Evolutionary conservation across 2,797 vertebrate species (phyloP).

Genomic region (Pseudochirops corinnae): DNA sequence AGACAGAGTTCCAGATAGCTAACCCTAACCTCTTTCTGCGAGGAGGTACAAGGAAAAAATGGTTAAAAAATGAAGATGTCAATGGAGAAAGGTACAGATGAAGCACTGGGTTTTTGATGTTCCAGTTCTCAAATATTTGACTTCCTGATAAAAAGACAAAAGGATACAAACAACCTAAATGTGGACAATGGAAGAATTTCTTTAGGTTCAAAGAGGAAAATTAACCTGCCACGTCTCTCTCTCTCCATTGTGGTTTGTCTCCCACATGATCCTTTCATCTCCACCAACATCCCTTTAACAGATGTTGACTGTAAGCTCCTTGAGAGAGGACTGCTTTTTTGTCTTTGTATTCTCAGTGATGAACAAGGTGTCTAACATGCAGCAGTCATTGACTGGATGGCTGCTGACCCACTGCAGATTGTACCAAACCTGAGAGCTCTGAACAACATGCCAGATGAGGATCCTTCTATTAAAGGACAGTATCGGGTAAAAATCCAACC

Average conservation of each 20-base stretch:
- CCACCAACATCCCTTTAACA: background rate
- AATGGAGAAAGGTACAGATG: background rate
- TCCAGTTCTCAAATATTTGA: background rate
- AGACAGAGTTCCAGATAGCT: background rate
- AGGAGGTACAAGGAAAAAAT: background rate
- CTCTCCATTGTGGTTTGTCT: background rate
- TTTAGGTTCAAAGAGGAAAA: background rate
- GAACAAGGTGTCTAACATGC: background rate
- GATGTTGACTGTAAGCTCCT: background rate
- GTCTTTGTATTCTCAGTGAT: background rate
- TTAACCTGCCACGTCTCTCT: background rate
- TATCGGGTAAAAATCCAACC: background rate
- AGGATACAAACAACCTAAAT: background rate
- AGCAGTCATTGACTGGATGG: background rate
- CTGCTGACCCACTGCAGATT: background rate
- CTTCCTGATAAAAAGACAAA: conserved; percentile 7
- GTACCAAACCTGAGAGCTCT: background rate
- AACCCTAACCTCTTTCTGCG: background rate
- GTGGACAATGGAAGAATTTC: background rate
- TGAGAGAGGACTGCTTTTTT: background rate
- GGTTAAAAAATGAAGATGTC: background rate
- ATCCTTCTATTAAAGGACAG: background rate
- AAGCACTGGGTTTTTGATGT: background rate
- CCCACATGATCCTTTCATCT: background rate
- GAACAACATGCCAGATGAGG: background rate